Evolutionary conservation across 2,888 invertebrate genomes (phyloP), one percentile per base, ranked within the genome.

Genomic region (Lacanobia oleracea): DNA sequence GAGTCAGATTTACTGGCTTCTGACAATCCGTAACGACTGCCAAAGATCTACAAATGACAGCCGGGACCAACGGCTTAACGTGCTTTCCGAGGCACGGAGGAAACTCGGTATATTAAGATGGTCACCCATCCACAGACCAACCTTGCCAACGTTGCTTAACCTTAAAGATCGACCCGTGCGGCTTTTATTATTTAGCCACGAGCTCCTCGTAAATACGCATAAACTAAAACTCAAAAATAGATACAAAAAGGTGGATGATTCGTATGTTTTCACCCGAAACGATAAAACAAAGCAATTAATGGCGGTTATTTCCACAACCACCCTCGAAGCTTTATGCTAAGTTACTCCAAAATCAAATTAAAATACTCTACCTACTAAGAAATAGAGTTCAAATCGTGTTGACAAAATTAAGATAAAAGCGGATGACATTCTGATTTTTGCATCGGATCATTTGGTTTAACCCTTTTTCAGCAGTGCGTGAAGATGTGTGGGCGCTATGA

Each of bases 371-470:
- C 1, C 0, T 0, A 4, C 5, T 23, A 40, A 0, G 4, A 7
- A 45, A 64, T 61, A 79, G 27, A 48, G 67, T 60, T 67, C 27
- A 79, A 67, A 48, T 77, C 10, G 18, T 0, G 1, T 7, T 5
- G 4, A 14, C 10, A 1, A 56, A 61, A 66, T 61, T 53, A 63
- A 18, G 50, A 68, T 54, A 60, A 56, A 62, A 73, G 51, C 65
- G 70, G 63, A 68, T 83, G 84, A 81, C 67, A 75, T 79, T 73
- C 67, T 67, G 72, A 79, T 77, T 81, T 74, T 75, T 71, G 67
- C 23, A 45, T 71, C 72, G 69, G 75, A 72, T 84, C 79, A 84
- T 81, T 43, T 84, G 79, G 43, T 72, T 78, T 64, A 67, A 79
- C 82, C 79, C 79, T 82, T 84, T 77, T 73, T 69, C 71, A 71